Evolutionary conservation across 2,113 vertebrate species (phyloP), one percentile per base, ranked within the genome.

Genomic region (Grus americana): DNA sequence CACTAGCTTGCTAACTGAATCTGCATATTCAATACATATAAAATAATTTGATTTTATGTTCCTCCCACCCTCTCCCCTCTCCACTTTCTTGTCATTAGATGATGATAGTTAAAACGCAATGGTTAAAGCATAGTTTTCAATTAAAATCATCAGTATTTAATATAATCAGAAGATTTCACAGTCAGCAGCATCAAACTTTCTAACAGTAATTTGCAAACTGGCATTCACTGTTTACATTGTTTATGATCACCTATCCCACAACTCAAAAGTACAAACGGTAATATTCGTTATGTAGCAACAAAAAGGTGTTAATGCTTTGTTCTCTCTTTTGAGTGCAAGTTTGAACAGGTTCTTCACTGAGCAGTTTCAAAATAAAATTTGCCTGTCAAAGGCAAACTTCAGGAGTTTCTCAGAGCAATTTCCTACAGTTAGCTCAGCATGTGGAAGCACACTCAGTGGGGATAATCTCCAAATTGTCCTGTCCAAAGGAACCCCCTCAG

Each of bases 1-100:
- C 34, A 49, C 36, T 65, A 52, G 44, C 34, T 84, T 61, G 84
- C 17, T 91, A n/a, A 76, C 61, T 19, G n/a, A 76, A 79, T 79
- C 30, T 83, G 58, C 62, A 92, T 46, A 42, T 71, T 80, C 72
- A 92, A 76, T 84, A 84, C n/a, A 90, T 89, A 78, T 82, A 13
- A 92, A 93, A 81, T 68, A 59, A 92, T 88, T 79, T 32, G 14
- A 74, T 91, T 90, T 94, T 65, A 54, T 62, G 80, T 65, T 91
- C 47, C 58, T 87, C 62, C 65, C 75, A 58, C 68, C 46, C 24
- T 72, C 12, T n/a, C 70, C 15, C 52, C 32, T 36, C 36, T 86
- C 72, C 20, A 26, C 30, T 52, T 84, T 75, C 80, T 73, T 12
- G 11, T 54, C 88, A 86, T 89, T 36, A 84, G 72, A 93, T 70